Evolutionary conservation across 1,140 invertebrate genomes (phyloP).

Genomic region (Microplitis mediator): DNA sequence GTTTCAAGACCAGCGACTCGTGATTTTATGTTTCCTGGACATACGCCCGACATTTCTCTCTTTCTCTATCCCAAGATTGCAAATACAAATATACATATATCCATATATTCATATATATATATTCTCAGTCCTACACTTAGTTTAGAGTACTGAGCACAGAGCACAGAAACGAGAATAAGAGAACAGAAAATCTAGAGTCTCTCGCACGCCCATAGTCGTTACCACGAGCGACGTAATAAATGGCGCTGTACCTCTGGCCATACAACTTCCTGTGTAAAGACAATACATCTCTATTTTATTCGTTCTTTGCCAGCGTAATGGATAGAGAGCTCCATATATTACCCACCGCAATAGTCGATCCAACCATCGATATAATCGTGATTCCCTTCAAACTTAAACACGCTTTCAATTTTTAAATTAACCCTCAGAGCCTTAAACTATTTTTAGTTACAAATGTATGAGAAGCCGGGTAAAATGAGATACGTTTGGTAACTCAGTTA

Average conservation of each 20-base stretch:
- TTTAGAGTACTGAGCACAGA: too few relatives aligned
- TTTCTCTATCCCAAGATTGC: neutral
- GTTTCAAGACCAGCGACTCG: conserved; percentile 1
- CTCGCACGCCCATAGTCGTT: conserved; percentile 26
- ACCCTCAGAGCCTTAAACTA: too few relatives aligned
- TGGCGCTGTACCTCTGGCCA: conserved; percentile 32
- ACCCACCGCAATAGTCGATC: neutral
- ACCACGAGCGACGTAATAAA: conserved; percentile 38
- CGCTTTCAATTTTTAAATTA: too few relatives aligned
- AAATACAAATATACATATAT: neutral
- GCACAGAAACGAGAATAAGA: conserved; percentile 2
- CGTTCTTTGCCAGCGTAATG: conserved; percentile 36
- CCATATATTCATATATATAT: neutral
- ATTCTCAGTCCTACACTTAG: too few relatives aligned
- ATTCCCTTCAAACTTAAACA: neutral
- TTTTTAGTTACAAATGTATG: too few relatives aligned
- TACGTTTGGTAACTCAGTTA: too few relatives aligned
- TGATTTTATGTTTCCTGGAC: conserved; percentile 35
- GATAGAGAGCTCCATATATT: conserved; percentile 35
- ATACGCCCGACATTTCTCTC: conserved; percentile 14
- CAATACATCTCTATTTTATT: conserved; percentile 52
- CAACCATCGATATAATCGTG: conserved; percentile 16
- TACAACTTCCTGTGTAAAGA: conserved; percentile 45
- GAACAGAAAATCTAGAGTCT: neutral
- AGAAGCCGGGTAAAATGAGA: too few relatives aligned